Base-by-base conservation (phyloP, 2,113 vertebrate species). In the Rhea americana region DNA sequence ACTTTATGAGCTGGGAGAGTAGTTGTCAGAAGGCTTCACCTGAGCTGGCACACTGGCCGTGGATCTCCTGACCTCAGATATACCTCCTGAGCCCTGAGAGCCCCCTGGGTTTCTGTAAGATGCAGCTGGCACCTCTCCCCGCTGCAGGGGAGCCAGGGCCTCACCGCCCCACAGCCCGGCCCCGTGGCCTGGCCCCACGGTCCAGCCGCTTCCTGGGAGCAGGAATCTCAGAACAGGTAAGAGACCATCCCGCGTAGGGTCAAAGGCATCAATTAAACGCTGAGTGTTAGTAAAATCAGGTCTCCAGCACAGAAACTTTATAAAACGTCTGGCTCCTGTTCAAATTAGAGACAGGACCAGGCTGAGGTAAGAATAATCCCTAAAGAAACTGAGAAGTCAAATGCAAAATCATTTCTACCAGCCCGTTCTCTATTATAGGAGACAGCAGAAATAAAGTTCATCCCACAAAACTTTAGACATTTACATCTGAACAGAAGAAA, bases 141-240 rank as follows among this genome's bases (percentile, higher is more conserved):
- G 28, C 55, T 32, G 18, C 11, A 16, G 55, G 9, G 55, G 28
- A 58, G 30, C 55, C 30, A 18, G 55, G 9, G 9, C 28, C 55
- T 20, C 15, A 9, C 28, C 32, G 16, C 16, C 55, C 28, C 16
- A 32, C 16, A 30, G 28, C 28, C 53, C 15, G 17, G 55, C 28
- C 55, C 53, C 4, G 9, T 15, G 9, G 15, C 30, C 28, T 6
- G 8, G 55, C 55, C 26, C 55, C 55, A 56, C 28, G 17, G 55
- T 55, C 74, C 0, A 0, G 9, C 45, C 15, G n/a, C 30, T 76
- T 62, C 51, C 37, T 50, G 30, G 10, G 43, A 12, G 1, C 45
- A 74, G 50, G 7, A 58, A 90, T 76, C 39, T 21, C 9, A 0
- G 13, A 70, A 35, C 22, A 74, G 22, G 19, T 50, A 51, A 92